A percentile compares a stretch with the other conserved stretches of the same genome.
phyloP scores from a whole-genome alignment of 2,113 vertebrate species.

The Thermophis baileyi region DNA sequence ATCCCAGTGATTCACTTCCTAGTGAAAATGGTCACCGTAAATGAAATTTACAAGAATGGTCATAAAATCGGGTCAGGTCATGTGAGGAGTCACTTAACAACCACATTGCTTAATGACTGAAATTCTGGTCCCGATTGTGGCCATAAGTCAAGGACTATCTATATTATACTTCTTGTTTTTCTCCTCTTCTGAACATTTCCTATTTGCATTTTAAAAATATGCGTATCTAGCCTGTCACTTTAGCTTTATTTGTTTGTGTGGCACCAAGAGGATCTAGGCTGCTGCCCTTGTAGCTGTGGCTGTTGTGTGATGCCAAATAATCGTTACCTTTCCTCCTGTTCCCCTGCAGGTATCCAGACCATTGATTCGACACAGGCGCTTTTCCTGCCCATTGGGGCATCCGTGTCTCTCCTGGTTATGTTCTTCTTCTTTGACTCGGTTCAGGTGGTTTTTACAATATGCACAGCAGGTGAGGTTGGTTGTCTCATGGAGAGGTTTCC shows the following conservation, averaged over 20 bases:
- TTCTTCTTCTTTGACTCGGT: conserved; percentile 99
- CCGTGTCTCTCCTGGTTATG: conserved; percentile 97
- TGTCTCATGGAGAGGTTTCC: background rate
- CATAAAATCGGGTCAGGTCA: background rate
- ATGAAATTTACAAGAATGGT: background rate
- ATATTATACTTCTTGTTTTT: background rate
- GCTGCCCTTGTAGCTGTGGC: accelerated
- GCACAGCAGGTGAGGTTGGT: conserved; percentile 90
- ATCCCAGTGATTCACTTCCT: background rate
- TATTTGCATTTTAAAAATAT: background rate
- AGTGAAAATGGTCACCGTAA: background rate
- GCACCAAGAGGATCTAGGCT: background rate
- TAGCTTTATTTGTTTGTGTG: background rate
- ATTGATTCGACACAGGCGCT: conserved; percentile 98
- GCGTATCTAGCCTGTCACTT: background rate
- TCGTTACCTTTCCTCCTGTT: conserved; percentile 4
- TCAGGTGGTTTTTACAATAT: conserved; percentile 99
- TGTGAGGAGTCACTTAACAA: background rate
- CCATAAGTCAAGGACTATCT: background rate
- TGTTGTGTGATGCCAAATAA: accelerated
- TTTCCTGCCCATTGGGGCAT: conserved; percentile 96
- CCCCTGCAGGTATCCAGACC: conserved; percentile 92
- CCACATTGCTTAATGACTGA: background rate
- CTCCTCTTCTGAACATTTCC: background rate
- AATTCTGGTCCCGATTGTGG: background rate